Conservation (phyloP, 2,113 vertebrate species). For the Salvator merianae region DNA sequence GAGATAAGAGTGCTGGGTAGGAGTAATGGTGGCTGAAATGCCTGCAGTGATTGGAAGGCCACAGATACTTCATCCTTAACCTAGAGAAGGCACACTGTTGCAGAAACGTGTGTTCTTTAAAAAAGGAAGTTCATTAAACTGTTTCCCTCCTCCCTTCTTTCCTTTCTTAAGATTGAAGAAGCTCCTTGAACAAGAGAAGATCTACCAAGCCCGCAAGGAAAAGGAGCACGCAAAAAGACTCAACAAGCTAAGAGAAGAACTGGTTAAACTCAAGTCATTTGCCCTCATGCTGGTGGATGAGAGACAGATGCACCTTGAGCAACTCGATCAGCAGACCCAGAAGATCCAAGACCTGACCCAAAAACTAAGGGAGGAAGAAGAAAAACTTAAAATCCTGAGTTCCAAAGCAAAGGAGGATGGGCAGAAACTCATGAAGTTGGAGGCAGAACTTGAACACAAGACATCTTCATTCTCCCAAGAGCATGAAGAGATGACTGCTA, state of each 20-base stretch:
- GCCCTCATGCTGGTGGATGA: slow-evolving; percentile 97
- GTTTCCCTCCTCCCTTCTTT: background rate
- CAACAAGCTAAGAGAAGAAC: slow-evolving; percentile 87
- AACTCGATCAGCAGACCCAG: slow-evolving; percentile 89
- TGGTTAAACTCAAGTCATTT: slow-evolving; percentile 94
- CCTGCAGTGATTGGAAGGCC: background rate
- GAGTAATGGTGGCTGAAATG: background rate
- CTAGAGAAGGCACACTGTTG: background rate
- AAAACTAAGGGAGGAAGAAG: slow-evolving; percentile 88
- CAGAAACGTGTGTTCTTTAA: background rate
- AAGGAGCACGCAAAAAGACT: slow-evolving; percentile 87
- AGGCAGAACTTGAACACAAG: slow-evolving; percentile 86
- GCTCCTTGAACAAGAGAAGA: slow-evolving; percentile 94
- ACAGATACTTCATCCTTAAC: background rate
- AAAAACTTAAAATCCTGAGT: slow-evolving; percentile 74
- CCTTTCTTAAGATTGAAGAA: slow-evolving; percentile 85
- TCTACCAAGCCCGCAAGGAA: slow-evolving; percentile 89
- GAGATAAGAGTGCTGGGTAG: background rate
- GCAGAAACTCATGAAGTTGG: slow-evolving; percentile 86
- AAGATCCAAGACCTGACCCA: slow-evolving; percentile 88
- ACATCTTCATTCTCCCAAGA: slow-evolving; percentile 82
- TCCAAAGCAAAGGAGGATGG: slow-evolving; percentile 83
- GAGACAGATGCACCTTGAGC: slow-evolving; percentile 90
- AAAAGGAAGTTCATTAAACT: background rate
- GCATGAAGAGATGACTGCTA: slow-evolving; percentile 88